phyloP scores from a whole-genome alignment of 2,113 vertebrate genomes.

The Bufo bufo region DNA sequence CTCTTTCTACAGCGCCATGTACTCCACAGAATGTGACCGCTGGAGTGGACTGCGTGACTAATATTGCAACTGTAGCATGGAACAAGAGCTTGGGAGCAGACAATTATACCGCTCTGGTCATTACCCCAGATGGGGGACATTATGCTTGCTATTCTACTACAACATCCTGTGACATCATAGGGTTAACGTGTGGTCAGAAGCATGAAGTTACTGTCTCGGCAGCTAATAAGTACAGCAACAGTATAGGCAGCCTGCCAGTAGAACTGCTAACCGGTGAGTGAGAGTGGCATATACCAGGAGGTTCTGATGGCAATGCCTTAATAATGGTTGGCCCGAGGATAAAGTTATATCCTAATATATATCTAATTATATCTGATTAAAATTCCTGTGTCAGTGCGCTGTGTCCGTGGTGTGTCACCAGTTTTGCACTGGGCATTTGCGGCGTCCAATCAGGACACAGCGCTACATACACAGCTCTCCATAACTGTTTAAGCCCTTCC shows the following conservation, averaged over 20 bases:
- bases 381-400: too few relatives aligned
- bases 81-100: slow-evolving; percentile 65
- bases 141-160: slow-evolving; percentile 57
- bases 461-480: too few relatives aligned
- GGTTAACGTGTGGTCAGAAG: slow-evolving; percentile 72
- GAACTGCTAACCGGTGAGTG: slow-evolving; percentile 20
- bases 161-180: slow-evolving; percentile 64
- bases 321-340: background rate
- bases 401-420: too few relatives aligned
- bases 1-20: slow-evolving; percentile 14
- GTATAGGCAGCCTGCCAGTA: slow-evolving; percentile 47
- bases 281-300: too few relatives aligned
- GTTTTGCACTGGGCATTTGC: too few relatives aligned
- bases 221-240: slow-evolving; percentile 63
- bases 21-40: slow-evolving; percentile 55
- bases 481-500: too few relatives aligned
- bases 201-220: slow-evolving; percentile 71
- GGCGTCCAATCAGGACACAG: too few relatives aligned
- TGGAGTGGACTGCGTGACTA: slow-evolving; percentile 64
- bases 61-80: slow-evolving; percentile 69
- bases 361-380: too few relatives aligned
- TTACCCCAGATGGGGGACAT: slow-evolving; percentile 60
- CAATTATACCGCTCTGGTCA: slow-evolving; percentile 66
- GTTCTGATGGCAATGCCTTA: background rate
- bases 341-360: background rate